Evolutionary conservation across 2,888 invertebrate species (phyloP), one percentile per base, ranked within the genome.

Genomic region (Thymelicus acteon): DNA sequence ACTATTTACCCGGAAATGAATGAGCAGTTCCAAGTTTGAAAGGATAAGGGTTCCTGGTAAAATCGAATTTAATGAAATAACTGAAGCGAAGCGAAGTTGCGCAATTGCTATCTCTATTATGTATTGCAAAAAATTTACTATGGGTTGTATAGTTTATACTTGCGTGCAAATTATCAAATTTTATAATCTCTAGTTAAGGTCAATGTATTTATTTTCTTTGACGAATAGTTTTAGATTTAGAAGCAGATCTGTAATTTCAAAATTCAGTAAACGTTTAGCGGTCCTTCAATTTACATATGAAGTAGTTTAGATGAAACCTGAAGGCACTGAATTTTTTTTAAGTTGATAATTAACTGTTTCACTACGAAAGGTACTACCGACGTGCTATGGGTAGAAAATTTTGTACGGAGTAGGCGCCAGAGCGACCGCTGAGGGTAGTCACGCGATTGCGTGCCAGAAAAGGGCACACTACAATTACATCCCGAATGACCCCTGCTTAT

Each of bases 391-490:
- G 52, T 52, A 52, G 52, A 52, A 57, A 68, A 58, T 15, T 61
- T 54, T 54, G 40, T 60, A 62, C 54, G 54, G 31, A 57, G 15
- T 54, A n/a, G 69, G 65, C 69, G 71, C 49, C 67, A 66, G 63
- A 62, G 69, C 54, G 60, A 58, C 68, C 52, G 54, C 31, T 24
- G 39, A 60, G 65, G 62, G 62, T 67, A 31, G 72, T 63, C 91
- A 91, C 88, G 91, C 91, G 85, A 91, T 92, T 85, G 91, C 91
- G 90, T 92, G 91, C 77, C 79, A 75, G 73, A 76, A 77, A 86
- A 85, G 85, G 87, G 85, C 86, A 82, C 85, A 82, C 85, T 83
- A 85, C 86, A 88, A 87, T 89, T 89, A 88, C 82, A 85, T 77
- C 79, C 81, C 78, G 82, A 88, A 85, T 85, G 87, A 85, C 87